Base-by-base conservation (phyloP, 2,113 vertebrate genomes). In the Peromyscus californicus region DNA sequence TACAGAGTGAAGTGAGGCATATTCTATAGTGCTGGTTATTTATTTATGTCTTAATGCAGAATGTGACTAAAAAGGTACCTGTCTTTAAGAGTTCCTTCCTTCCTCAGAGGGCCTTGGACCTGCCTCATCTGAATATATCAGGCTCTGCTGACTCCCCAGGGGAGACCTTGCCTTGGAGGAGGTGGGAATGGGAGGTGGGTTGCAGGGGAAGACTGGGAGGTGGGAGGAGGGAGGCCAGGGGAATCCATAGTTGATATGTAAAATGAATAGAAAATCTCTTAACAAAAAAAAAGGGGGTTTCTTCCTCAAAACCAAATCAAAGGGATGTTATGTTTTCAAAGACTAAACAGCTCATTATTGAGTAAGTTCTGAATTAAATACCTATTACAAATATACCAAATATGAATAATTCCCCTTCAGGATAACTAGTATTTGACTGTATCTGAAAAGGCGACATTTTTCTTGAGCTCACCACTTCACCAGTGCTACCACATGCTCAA, bases 371-470 rank as follows among this genome's bases (percentile, higher is more conserved):
- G 57, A 93, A 13, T 78, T 29, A 95, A 85, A 82, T 74, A 90
- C n/a, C 26, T 79, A 0, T 67, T 88, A 57, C 7, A 94, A 91
- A 85, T 29, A 88, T n/a, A 80, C 48, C 57, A 84, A 79, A 91
- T 79, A 63, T 69, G 33, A 39, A 59, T 48, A 89, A 84, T 87
- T 70, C 36, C 1, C 67, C 31, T 95, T 85, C 61, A 65, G 92
- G 42, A 90, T 48, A 82, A 94, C 48, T 48, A 97, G 57, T 48
- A 89, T 94, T 88, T 93, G 61, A 80, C 59, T 67, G 12, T 78
- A 85, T 65, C 45, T 54, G 16, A 51, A 95, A 96, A 95, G 85
- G 24, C 93, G 11, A 92, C 7, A 94, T 63, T 92, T 90, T 92
- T 84, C 61, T 80, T 8, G 12, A 74, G 69, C 42, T 96, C 7